phyloP scores from a whole-genome alignment of 2,888 invertebrate genomes.

The Caenorhabditis sp. region DNA sequence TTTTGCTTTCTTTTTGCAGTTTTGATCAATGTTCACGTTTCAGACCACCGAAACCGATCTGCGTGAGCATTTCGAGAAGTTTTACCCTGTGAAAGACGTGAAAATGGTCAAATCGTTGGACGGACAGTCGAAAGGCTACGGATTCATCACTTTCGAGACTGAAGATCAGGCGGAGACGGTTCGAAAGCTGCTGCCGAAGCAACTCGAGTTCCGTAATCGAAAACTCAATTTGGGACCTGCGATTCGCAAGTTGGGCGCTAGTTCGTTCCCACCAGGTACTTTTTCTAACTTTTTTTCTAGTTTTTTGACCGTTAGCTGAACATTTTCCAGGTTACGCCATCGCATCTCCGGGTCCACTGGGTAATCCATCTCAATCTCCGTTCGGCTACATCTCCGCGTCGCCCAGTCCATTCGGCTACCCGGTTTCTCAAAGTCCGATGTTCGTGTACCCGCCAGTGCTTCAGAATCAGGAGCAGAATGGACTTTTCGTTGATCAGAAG shows the following conservation, averaged over 20 bases:
- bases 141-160: conserved; percentile 91
- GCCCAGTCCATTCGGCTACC: conserved; percentile 18
- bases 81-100: conserved; percentile 89
- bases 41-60: conserved; percentile 71
- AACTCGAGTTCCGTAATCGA: conserved; percentile 69
- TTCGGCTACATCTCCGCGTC: conserved; percentile 37
- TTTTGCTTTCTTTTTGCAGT: too few species aligned
- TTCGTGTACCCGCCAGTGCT: conserved; percentile 49
- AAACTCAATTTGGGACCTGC: conserved; percentile 74
- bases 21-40: conserved; percentile 5
- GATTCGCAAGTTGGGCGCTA: conserved; percentile 62
- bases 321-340: conserved; percentile 23
- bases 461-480: not conserved
- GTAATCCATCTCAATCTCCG: conserved; percentile 34
- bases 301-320: too few species aligned
- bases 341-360: conserved; percentile 25
- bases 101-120: conserved; percentile 96
- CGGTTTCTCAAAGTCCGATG: conserved; percentile 13
- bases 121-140: conserved; percentile 94
- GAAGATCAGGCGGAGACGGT: conserved; percentile 89
- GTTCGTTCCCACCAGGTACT: conserved; percentile 35
- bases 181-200: conserved; percentile 56
- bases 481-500: conserved; percentile 1
- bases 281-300: too few species aligned
- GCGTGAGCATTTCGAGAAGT: conserved; percentile 87